Base-by-base conservation (phyloP, 2,113 vertebrate species). In the Diadophis punctatus region DNA sequence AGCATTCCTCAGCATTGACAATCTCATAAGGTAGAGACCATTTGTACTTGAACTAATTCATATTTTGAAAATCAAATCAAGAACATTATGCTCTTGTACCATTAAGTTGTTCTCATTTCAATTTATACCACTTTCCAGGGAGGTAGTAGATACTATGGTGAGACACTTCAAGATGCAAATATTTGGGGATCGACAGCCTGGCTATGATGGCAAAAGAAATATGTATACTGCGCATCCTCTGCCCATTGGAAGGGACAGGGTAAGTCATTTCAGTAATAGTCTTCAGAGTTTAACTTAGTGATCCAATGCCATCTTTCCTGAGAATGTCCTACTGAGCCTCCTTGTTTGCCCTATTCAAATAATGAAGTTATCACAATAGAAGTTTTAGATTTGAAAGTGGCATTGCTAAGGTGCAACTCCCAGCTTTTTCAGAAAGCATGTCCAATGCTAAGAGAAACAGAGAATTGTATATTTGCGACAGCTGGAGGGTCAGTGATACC, bases 101-200 rank as follows among this genome's bases (percentile, higher is more conserved):
- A 14, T 27, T 74, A 92, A 88, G 43, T 93, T 90, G 94, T 91
- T 9, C 30, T 25, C 86, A 91, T 96, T 63, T 94, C 94, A 96
- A 80, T 96, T 91, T 94, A 92, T 51, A 49, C 93, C 90, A 91
- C 86, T 95, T 23, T 95, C 85, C 87, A 99, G 99, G 97, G 99
- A 99, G 95, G 99, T 99, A 93, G 99, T 99, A 95, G 99, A 99
- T 93, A 99, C 99, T 8, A 99, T 99, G 99, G 99, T 99, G 90
- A 98, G 99, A 85, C 99, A 99, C 97, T 99, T 99, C 97, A 99
- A 99, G 98, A 99, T 99, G 99, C 99, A 99, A 91, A 99, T 99
- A 95, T 99, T 99, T 97, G 99, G 99, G 87, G 99, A 99, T 95
- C 98, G 99, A 48, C 99, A 99, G 95, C 99, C 99, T 86, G 99